phyloP scores from a whole-genome alignment of 2,113 vertebrate genomes.

The Aegithalos caudatus region DNA sequence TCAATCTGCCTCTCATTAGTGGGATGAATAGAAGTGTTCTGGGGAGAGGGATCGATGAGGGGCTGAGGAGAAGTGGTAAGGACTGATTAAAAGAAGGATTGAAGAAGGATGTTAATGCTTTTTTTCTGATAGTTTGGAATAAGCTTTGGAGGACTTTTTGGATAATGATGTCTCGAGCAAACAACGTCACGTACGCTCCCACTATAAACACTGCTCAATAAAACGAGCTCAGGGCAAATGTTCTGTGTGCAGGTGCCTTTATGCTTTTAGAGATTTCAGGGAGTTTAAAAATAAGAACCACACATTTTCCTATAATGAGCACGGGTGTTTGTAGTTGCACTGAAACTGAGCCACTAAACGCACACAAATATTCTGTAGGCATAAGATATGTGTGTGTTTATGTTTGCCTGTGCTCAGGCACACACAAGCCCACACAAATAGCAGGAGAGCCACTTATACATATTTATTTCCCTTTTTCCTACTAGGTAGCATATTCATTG shows the following conservation, averaged over 20 bases:
- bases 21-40: background rate
- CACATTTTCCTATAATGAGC: background rate
- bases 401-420: background rate
- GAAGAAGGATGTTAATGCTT: background rate
- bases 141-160: background rate
- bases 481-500: background rate
- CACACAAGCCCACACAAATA: background rate
- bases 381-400: background rate
- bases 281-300: background rate
- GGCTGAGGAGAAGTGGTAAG: background rate
- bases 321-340: rapidly evolving
- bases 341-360: background rate
- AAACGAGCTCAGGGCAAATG: background rate
- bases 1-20: background rate
- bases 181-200: background rate
- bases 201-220: background rate
- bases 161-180: background rate
- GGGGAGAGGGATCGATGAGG: background rate
- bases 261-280: background rate
- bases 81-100: background rate
- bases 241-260: background rate
- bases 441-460: background rate
- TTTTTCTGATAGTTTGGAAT: background rate
- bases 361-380: background rate
- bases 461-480: background rate